phyloP scores from a whole-genome alignment of 1,140 invertebrate species.

The Trachelipus rathkii region DNA sequence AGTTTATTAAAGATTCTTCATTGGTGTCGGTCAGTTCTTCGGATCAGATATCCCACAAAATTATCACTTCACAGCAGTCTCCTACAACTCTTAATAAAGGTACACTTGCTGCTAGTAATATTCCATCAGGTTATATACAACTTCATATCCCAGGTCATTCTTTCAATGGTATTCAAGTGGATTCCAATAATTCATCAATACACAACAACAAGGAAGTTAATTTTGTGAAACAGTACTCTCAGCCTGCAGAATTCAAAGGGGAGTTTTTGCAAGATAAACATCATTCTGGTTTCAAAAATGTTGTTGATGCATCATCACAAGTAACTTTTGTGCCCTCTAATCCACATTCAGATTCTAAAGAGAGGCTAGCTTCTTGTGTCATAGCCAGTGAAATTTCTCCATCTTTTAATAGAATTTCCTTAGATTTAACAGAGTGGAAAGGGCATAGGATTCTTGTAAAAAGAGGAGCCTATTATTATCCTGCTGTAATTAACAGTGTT shows the following conservation, averaged over 20 bases:
- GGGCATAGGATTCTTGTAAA: conserved; percentile 85
- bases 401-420: conserved; percentile 46
- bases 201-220: neutral
- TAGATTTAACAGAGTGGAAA: conserved; percentile 85
- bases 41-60: neutral
- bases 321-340: conserved; percentile 34
- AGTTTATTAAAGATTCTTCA: neutral
- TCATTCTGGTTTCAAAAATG: conserved; percentile 34
- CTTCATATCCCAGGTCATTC: conserved; percentile 16
- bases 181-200: neutral
- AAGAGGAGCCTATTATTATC: conserved; percentile 72
- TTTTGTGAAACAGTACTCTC: conserved; percentile 6
- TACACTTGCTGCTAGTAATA: neutral
- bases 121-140: conserved; percentile 1
- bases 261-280: conserved; percentile 31
- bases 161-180: conserved; percentile 14
- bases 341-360: conserved; percentile 28
- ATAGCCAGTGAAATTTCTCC: conserved; percentile 41
- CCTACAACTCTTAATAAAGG: neutral
- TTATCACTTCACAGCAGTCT: neutral
- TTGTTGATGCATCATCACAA: conserved; percentile 39
- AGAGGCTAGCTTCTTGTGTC: conserved; percentile 31
- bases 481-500: conserved; percentile 67
- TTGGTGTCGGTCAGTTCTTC: neutral
- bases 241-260: conserved; percentile 26